These are phyloP conservation scores for Polietes domitor DNA, from an alignment of 2,888 invertebrate species.

Conservation along the genomic window DNA sequence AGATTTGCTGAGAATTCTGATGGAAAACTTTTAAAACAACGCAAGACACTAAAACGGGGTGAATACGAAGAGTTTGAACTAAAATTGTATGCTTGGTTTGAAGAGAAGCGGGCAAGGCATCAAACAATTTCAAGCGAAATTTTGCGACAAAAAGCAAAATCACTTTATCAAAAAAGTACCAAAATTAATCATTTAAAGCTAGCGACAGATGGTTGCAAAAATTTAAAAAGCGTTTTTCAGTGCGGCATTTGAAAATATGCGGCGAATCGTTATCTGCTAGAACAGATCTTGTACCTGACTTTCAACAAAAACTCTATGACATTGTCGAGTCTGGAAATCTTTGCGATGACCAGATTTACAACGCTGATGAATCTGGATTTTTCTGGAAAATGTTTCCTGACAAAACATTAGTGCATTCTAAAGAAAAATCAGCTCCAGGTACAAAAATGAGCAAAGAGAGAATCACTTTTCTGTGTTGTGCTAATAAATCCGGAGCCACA, in stretches of 20 bases:
- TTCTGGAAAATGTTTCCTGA: too few relatives aligned
- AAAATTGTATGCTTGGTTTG: conserved; percentile 6
- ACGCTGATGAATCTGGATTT: conserved; percentile 13
- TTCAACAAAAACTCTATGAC: background rate
- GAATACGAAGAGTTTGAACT: conserved; percentile 13
- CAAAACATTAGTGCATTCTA: conserved; percentile 7
- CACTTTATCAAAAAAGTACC: too few relatives aligned
- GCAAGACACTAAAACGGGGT: background rate
- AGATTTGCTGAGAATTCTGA: conserved; percentile 14
- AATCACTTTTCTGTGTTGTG: conserved; percentile 31
- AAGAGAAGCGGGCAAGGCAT: conserved; percentile 4
- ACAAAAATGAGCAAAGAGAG: conserved; percentile 40
- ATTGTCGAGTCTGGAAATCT: conserved; percentile 54
- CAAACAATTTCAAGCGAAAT: conserved; percentile 25
- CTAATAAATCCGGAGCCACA: background rate
- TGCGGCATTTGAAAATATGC: background rate
- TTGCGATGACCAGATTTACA: conserved; percentile 1
- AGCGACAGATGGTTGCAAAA: background rate
- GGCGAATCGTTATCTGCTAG: background rate
- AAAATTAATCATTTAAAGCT: background rate
- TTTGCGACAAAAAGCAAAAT: too few relatives aligned
- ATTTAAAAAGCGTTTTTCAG: background rate
- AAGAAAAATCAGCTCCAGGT: conserved; percentile 2
- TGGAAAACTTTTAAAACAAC: background rate
- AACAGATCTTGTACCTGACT: background rate